Percentiles rank a stretch among this genome's conserved stretches.
Evolutionary conservation across 1,140 invertebrate species (phyloP).

Genomic region (Pachypeltis micranthus): DNA sequence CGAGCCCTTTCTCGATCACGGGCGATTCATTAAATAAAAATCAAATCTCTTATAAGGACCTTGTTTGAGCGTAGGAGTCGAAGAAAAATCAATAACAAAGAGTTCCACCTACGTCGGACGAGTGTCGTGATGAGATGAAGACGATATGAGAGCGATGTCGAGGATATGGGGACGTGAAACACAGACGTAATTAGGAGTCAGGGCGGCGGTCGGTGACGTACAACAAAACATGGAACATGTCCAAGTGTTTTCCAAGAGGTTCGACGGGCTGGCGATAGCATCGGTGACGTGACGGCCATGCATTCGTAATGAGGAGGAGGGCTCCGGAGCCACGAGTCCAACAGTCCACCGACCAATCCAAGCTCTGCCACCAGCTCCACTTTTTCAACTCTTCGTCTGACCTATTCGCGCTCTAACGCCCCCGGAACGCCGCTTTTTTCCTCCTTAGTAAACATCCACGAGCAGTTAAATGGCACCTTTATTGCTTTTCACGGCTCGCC

Average conservation of each 20-base stretch:
- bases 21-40: not conserved
- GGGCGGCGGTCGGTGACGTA: not conserved
- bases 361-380: slow-evolving; percentile 23
- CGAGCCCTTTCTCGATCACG: not conserved
- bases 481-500: no score
- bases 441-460: no score
- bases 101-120: not conserved
- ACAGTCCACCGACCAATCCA: slow-evolving; percentile 14
- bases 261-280: not conserved
- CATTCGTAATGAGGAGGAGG: slow-evolving; percentile 13
- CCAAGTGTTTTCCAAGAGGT: not conserved
- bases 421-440: slow-evolving; percentile 17
- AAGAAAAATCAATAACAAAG: slow-evolving; percentile 4
- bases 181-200: slow-evolving; percentile 2
- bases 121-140: slow-evolving; percentile 5
- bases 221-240: slow-evolving; percentile 1
- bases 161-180: not conserved
- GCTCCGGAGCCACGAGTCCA: not conserved
- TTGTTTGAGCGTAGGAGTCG: not conserved
- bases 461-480: no score
- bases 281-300: slow-evolving; percentile 11
- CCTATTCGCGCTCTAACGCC: slow-evolving; percentile 20
- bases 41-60: not conserved
- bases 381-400: slow-evolving; percentile 12
- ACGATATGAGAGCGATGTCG: not conserved